These are phyloP conservation scores for Petaurus breviceps DNA, from an alignment of 2,113 vertebrate species.

Conservation along the genomic window DNA sequence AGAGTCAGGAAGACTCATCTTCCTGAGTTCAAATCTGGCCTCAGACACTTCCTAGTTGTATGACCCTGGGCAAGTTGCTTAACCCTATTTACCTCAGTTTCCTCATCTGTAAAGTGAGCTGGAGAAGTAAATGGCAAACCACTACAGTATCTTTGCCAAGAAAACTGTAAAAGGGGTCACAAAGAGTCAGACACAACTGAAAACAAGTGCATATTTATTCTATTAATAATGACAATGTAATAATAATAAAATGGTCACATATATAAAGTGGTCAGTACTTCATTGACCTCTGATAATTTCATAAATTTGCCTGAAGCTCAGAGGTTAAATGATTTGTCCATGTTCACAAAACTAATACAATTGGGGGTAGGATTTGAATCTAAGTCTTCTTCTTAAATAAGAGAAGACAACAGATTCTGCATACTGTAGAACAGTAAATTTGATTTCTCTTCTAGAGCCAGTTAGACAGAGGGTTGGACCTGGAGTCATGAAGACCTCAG, in stretches of 20 bases:
- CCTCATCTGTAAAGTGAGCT: not conserved
- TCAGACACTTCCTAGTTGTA: not conserved
- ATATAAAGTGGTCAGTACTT: not conserved
- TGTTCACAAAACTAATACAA: not conserved
- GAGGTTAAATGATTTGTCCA: not conserved
- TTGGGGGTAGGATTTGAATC: not conserved
- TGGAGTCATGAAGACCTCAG: not conserved
- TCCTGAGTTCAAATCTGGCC: not conserved
- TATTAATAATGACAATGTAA: not conserved
- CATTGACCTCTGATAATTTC: not conserved
- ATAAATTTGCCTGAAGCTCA: not conserved
- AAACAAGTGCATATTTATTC: not conserved
- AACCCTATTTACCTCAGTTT: not conserved
- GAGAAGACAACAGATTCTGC: too few species aligned
- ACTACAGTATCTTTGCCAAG: not conserved
- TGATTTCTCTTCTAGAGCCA: not conserved
- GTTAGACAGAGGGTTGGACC: slow-evolving; percentile 4
- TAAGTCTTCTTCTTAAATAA: too few species aligned
- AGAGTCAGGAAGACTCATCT: not conserved
- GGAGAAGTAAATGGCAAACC: not conserved
- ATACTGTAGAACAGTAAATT: too few species aligned
- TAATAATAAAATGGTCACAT: not conserved
- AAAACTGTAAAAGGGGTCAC: not conserved
- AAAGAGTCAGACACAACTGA: not conserved
- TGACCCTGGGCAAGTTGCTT: not conserved